Evolutionary conservation across 2,888 invertebrate genomes (phyloP).

Genomic region (Masnerella sp.): DNA sequence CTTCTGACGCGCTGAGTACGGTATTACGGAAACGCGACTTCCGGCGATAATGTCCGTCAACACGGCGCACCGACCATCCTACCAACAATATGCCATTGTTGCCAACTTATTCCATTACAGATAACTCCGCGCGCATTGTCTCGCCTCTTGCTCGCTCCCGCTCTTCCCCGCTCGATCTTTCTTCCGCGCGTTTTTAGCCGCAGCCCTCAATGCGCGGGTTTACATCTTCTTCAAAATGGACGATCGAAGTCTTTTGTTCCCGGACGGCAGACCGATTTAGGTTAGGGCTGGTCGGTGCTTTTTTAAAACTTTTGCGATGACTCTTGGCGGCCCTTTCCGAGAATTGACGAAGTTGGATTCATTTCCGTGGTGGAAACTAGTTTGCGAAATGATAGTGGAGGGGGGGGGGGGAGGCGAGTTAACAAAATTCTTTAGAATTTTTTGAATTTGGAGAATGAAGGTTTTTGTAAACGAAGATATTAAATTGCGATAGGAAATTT

Average conservation of each 20-base stretch:
- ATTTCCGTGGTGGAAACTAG: background rate
- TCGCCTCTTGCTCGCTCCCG: slow-evolving; percentile 66
- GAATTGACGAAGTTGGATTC: background rate
- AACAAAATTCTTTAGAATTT: too few species aligned
- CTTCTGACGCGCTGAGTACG: slow-evolving; percentile 71
- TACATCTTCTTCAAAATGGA: slow-evolving; percentile 18
- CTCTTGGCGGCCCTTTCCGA: too few species aligned
- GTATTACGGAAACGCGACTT: slow-evolving; percentile 75
- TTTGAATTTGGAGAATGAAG: too few species aligned
- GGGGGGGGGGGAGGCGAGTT: too few species aligned
- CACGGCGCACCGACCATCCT: slow-evolving; percentile 74
- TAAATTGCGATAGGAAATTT: too few species aligned
- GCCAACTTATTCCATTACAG: slow-evolving; percentile 78
- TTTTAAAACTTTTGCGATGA: too few species aligned
- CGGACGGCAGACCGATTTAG: too few species aligned
- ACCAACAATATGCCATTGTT: slow-evolving; percentile 77
- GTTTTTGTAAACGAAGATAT: too few species aligned
- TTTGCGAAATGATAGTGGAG: too few species aligned
- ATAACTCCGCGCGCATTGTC: slow-evolving; percentile 71
- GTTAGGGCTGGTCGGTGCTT: too few species aligned
- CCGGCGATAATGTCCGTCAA: slow-evolving; percentile 78
- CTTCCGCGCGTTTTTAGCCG: slow-evolving; percentile 37
- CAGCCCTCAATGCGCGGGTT: slow-evolving; percentile 18
- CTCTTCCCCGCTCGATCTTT: slow-evolving; percentile 50
- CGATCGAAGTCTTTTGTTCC: too few species aligned